Conservation (phyloP, 2,113 vertebrate genomes). For the Bungarus multicinctus region DNA sequence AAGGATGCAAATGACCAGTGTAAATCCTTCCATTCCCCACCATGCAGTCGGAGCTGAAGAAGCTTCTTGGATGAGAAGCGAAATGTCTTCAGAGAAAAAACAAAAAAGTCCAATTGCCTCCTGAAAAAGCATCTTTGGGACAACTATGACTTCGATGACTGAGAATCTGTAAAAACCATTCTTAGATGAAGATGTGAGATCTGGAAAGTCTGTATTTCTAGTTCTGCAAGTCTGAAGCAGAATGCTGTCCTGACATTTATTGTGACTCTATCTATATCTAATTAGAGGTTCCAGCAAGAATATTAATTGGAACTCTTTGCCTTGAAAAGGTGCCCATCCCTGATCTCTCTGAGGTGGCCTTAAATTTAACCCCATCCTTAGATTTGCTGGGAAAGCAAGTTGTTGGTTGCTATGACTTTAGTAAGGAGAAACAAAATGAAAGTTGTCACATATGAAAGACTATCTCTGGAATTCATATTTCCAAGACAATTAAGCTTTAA, state of each 20-base stretch:
- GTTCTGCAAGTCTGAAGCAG: neutral
- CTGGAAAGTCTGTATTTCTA: neutral
- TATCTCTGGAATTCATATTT: constrained; percentile 1
- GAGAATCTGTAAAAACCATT: neutral
- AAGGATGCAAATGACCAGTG: too few species aligned
- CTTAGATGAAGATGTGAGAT: neutral
- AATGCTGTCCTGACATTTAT: neutral
- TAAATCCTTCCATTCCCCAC: too few species aligned
- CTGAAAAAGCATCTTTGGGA: too few species aligned
- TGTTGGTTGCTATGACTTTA: neutral
- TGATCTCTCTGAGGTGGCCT: neutral
- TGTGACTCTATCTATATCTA: neutral
- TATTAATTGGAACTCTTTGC: neutral
- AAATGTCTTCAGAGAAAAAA: too few species aligned
- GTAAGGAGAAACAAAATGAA: neutral
- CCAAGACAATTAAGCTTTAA: neutral
- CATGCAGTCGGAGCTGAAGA: too few species aligned
- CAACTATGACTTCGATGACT: too few species aligned
- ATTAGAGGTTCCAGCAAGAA: neutral
- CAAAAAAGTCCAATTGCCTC: too few species aligned
- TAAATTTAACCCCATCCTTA: neutral
- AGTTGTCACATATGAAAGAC: neutral
- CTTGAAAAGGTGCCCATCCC: neutral
- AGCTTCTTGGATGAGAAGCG: too few species aligned
- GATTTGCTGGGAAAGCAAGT: neutral